These are phyloP conservation scores for Exephanes ischioxanthus DNA, from an alignment of 2,888 invertebrate genomes.

Conservation along the genomic window DNA sequence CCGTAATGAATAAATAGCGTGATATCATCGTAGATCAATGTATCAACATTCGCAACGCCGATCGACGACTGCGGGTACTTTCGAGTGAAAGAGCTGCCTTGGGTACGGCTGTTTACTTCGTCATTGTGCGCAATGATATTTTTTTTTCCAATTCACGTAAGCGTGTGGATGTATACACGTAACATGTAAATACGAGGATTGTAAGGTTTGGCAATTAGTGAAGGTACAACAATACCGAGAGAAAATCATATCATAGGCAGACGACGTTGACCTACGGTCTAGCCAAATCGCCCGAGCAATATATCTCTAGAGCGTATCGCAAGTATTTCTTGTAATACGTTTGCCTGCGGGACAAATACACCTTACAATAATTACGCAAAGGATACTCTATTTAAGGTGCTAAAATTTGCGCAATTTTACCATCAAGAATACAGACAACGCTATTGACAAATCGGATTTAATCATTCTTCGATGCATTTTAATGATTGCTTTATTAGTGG, in stretches of 20 bases:
- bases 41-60: not conserved
- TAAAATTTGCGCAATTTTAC: not conserved
- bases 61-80: conserved; percentile 22
- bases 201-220: not conserved
- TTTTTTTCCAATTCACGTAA: conserved; percentile 62
- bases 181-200: conserved; percentile 6
- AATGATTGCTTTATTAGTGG: not conserved
- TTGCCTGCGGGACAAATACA: not conserved
- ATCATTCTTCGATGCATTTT: not conserved
- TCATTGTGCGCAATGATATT: conserved; percentile 65
- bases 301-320: not conserved
- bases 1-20: conserved; percentile 6
- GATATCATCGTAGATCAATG: conserved; percentile 35
- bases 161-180: not conserved
- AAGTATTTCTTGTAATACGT: not conserved
- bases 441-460: not conserved
- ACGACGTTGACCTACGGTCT: not conserved
- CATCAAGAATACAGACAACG: not conserved
- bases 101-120: conserved; percentile 54
- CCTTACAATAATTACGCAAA: not conserved
- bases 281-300: not conserved
- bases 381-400: not conserved
- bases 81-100: not conserved
- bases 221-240: not conserved
- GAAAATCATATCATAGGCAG: not conserved